phyloP scores from a whole-genome alignment of 2,113 vertebrate species.

The Bettongia penicillata region DNA sequence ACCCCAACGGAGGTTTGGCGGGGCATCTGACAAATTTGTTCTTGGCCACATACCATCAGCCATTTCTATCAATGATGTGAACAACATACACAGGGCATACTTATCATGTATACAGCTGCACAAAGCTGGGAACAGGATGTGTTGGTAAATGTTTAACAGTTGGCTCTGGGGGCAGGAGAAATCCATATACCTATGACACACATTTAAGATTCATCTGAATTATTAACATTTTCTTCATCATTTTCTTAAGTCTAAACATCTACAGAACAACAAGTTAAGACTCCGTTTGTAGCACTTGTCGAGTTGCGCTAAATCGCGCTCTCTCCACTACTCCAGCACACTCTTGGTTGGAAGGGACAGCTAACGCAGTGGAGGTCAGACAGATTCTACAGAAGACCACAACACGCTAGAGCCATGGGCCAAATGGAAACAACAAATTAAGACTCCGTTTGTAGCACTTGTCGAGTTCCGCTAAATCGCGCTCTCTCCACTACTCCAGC shows the following conservation, averaged over 20 bases:
- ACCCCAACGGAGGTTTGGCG: neutral
- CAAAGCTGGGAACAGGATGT: neutral
- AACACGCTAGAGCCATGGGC: neutral
- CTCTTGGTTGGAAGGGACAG: neutral
- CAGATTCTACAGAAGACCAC: neutral
- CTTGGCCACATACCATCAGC: neutral
- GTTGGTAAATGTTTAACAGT: neutral
- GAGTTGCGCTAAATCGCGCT: neutral
- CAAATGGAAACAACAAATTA: neutral
- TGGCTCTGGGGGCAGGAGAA: neutral
- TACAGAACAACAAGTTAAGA: neutral
- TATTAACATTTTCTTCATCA: neutral
- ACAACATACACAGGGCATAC: neutral
- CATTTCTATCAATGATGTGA: neutral
- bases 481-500: neutral
- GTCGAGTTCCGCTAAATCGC: neutral
- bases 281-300: neutral
- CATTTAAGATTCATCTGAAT: neutral
- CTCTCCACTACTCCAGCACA: neutral
- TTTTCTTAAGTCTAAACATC: neutral
- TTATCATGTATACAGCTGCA: neutral
- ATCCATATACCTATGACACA: neutral
- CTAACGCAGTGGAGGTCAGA: neutral
- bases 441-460: neutral
- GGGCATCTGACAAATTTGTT: neutral